These are phyloP conservation scores for Uromys caudimaculatus DNA, from an alignment of 2,797 vertebrate genomes.

Conservation along the genomic window DNA sequence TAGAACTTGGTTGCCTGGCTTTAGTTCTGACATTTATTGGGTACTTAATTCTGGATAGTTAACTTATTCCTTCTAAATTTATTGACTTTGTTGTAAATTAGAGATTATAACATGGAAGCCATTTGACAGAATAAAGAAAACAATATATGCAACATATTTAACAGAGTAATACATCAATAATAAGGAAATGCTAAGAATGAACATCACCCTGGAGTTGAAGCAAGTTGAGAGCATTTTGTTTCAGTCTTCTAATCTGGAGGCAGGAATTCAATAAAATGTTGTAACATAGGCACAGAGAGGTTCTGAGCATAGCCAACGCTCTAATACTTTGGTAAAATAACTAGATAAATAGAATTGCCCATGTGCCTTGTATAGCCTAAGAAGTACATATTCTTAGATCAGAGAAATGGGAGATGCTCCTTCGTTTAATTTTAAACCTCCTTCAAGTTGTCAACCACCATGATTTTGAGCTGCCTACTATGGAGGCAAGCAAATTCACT, in stretches of 20 bases:
- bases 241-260: background rate
- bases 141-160: background rate
- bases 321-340: conserved; percentile 10
- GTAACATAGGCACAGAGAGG: background rate
- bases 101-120: background rate
- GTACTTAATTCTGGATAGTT: background rate
- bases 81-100: background rate
- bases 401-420: background rate
- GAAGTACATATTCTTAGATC: background rate
- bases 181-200: background rate
- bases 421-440: background rate
- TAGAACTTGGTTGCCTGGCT: background rate
- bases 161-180: background rate
- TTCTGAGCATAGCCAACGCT: background rate
- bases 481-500: background rate
- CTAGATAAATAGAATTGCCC: background rate
- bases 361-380: background rate
- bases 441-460: background rate
- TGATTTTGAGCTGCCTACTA: background rate
- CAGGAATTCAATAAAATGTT: background rate
- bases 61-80: background rate
- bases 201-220: background rate
- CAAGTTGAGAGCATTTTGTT: background rate
- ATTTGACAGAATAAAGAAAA: background rate
- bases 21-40: background rate